Evolutionary conservation across 2,113 vertebrate genomes (phyloP).

Genomic region (Hiodon alosoides): DNA sequence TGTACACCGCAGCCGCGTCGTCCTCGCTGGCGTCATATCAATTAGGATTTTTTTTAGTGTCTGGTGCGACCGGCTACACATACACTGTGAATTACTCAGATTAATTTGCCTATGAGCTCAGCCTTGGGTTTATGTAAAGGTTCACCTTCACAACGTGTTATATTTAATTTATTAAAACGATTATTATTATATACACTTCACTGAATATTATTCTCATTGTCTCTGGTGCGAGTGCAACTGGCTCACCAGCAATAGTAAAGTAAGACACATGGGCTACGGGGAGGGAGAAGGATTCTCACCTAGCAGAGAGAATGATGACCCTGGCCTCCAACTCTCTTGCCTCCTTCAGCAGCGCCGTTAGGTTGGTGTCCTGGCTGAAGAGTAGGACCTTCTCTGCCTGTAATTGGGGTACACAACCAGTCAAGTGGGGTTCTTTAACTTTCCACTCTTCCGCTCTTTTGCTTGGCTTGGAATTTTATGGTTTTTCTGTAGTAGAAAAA

Average conservation of each 20-base stretch:
- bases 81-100: not conserved
- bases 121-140: too few relatives aligned
- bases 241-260: too few relatives aligned
- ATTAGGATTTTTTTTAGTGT: conserved; percentile 6
- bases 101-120: not conserved
- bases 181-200: not conserved
- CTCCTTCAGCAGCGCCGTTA: conserved; percentile 88
- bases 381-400: conserved; percentile 98
- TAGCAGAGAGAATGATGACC: conserved; percentile 93
- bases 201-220: not conserved
- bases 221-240: not conserved
- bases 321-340: conserved; percentile 91
- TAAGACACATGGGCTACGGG: not conserved
- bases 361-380: conserved; percentile 92
- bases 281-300: conserved; percentile 53
- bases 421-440: conserved; percentile 33
- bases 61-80: too few relatives aligned
- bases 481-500: conserved; percentile 37
- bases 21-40: conserved; percentile 76
- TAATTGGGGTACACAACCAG: conserved; percentile 60
- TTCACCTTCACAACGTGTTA: too few relatives aligned
- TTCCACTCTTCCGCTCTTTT: conserved; percentile 47
- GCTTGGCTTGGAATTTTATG: conserved; percentile 27
- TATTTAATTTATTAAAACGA: too few relatives aligned
- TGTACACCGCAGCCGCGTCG: conserved; percentile 87